These are phyloP conservation scores for Margarornis squamiger DNA, from an alignment of 2,797 vertebrate genomes.

Conservation along the genomic window DNA sequence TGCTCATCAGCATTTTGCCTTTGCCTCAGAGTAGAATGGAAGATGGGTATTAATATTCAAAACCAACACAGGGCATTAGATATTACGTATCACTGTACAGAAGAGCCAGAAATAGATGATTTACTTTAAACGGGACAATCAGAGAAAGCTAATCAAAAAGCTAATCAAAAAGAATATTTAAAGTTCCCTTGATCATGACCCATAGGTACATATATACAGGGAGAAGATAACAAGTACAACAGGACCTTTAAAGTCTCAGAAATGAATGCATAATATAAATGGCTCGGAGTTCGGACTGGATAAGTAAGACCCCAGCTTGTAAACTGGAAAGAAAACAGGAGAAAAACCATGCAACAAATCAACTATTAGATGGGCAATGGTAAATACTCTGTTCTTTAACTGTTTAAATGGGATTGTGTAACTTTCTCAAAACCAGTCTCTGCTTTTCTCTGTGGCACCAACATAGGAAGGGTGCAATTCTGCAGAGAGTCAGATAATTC, in stretches of 20 bases:
- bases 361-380: not conserved
- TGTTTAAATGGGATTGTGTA: not conserved
- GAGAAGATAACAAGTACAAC: not conserved
- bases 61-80: slow-evolving; percentile 3
- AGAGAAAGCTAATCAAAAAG: slow-evolving; percentile 63
- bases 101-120: slow-evolving; percentile 49
- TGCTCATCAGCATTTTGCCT: not conserved
- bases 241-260: not conserved
- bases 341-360: not conserved
- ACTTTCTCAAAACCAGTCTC: not conserved
- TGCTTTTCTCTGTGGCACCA: not conserved
- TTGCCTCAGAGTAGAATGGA: slow-evolving; percentile 14
- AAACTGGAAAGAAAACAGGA: not conserved
- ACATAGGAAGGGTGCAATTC: not conserved
- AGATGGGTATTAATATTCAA: slow-evolving; percentile 50
- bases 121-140: slow-evolving; percentile 55
- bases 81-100: not conserved
- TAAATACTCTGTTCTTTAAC: not conserved
- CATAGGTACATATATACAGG: not conserved
- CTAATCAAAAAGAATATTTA: slow-evolving; percentile 59
- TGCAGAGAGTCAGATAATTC: not conserved
- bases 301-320: not conserved
- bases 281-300: not conserved
- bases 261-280: not conserved
- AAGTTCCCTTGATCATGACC: slow-evolving; percentile 38